Conservation (phyloP, 2,113 vertebrate species). For the Physeter macrocephalus region DNA sequence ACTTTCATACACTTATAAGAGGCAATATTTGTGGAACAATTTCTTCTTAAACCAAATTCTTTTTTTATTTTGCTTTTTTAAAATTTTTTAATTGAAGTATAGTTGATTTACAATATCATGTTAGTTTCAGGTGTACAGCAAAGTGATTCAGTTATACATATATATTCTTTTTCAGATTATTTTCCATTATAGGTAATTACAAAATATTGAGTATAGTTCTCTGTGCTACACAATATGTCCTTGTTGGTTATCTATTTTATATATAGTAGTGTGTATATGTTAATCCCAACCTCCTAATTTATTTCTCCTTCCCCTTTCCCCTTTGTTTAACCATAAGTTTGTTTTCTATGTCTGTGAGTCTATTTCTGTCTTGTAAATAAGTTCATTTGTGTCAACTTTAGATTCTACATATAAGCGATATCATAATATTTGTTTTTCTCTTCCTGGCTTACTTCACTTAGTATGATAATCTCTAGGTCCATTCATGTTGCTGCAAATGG, state of each 20-base stretch:
- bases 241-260: not conserved
- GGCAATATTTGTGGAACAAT: not conserved
- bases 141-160: not conserved
- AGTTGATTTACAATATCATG: not conserved
- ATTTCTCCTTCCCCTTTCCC: not conserved
- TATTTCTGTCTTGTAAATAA: not conserved
- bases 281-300: not conserved
- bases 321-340: not conserved
- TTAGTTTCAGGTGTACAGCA: not conserved
- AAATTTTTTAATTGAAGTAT: not conserved
- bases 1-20: not conserved
- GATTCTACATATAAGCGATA: too few relatives aligned
- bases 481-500: not conserved
- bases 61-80: too few relatives aligned
- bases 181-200: not conserved
- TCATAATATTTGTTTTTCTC: not conserved
- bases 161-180: not conserved
- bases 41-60: not conserved
- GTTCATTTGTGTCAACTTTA: not conserved
- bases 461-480: not conserved
- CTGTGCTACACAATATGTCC: not conserved
- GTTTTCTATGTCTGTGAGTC: not conserved
- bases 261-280: not conserved
- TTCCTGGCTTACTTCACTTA: not conserved
- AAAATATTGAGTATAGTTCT: not conserved